These are phyloP conservation scores for Tetramorium simillimum DNA, from an alignment of 1,140 invertebrate species.

Conservation along the genomic window DNA sequence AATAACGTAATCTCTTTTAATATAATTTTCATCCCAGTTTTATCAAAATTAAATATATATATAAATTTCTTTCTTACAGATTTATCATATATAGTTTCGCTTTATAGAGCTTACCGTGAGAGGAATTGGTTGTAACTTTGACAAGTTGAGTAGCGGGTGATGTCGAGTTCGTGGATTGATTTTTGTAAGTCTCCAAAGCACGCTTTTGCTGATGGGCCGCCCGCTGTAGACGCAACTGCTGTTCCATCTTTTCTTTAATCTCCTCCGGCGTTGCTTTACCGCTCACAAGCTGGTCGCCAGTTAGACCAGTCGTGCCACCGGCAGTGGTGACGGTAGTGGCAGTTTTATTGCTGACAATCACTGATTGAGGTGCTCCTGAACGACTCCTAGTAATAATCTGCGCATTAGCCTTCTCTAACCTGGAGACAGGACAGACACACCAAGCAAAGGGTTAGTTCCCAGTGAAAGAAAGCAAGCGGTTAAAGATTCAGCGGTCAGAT, in stretches of 20 bases:
- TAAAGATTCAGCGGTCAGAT: not conserved
- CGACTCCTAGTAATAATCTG: conserved; percentile 91
- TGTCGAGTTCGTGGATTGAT: conserved; percentile 75
- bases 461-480: conserved; percentile 62
- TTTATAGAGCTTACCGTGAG: conserved; percentile 80
- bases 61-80: not conserved
- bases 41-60: not conserved
- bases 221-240: conserved; percentile 93
- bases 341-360: conserved; percentile 70
- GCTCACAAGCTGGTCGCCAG: conserved; percentile 83
- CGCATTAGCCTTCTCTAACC: conserved; percentile 88
- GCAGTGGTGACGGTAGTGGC: not conserved
- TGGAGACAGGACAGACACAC: conserved; percentile 84
- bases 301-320: conserved; percentile 66
- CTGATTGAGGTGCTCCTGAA: conserved; percentile 88
- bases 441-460: conserved; percentile 82
- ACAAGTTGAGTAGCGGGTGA: conserved; percentile 84
- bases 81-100: not conserved
- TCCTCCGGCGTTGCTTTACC: conserved; percentile 90
- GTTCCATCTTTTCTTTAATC: conserved; percentile 96
- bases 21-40: not conserved
- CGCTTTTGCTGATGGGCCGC: conserved; percentile 95
- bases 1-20: not conserved
- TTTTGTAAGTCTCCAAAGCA: conserved; percentile 87
- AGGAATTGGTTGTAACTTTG: conserved; percentile 86